These are phyloP conservation scores for Lepidothrix coronata DNA, from an alignment of 2,113 vertebrate genomes.

Conservation along the genomic window DNA sequence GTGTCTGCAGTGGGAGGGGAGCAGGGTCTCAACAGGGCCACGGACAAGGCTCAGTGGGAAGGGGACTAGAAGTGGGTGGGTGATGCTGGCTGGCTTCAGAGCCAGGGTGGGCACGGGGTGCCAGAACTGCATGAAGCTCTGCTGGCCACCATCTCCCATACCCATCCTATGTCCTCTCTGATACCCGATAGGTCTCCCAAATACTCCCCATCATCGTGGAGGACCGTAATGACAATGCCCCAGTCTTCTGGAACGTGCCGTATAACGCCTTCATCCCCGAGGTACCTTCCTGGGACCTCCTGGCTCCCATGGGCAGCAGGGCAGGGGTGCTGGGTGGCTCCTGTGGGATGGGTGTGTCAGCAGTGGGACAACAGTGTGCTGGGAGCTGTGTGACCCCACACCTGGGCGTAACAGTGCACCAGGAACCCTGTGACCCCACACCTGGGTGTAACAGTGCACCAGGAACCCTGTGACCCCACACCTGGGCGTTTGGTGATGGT, in stretches of 20 bases:
- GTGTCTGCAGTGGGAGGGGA: not conserved
- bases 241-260: not conserved
- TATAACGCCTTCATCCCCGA: not conserved
- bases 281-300: not conserved
- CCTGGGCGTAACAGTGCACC: rapidly evolving
- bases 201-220: conserved; percentile 14
- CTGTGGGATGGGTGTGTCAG: not conserved
- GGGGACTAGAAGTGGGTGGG: not conserved
- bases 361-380: rapidly evolving
- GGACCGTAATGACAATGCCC: conserved; percentile 44
- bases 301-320: rapidly evolving
- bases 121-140: not conserved
- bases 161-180: not conserved
- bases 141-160: not conserved
- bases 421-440: rapidly evolving
- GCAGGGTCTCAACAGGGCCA: not conserved
- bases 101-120: too few species aligned
- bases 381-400: rapidly evolving
- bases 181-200: not conserved
- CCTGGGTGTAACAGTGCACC: rapidly evolving
- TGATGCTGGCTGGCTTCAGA: not conserved
- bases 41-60: not conserved
- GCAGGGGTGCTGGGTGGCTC: not conserved
- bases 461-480: rapidly evolving
- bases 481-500: rapidly evolving